These are phyloP conservation scores for Synanthedon formicaeformis DNA, from an alignment of 2,888 invertebrate genomes.

Conservation along the genomic window DNA sequence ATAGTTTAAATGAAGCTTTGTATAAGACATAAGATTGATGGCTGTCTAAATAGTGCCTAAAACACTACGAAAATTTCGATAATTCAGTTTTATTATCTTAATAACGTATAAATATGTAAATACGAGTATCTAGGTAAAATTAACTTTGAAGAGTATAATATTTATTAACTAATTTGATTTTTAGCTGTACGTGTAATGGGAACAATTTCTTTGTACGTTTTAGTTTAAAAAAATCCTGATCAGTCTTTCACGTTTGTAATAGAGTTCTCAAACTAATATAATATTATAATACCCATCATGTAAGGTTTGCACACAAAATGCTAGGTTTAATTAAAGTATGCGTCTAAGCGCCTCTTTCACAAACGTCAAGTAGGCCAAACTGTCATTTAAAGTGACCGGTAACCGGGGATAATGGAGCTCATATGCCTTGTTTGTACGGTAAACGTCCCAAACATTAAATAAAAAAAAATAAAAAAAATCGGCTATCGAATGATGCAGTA, in stretches of 20 bases:
- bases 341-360: too few relatives aligned
- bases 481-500: too few relatives aligned
- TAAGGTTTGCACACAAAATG: not conserved
- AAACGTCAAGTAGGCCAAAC: too few relatives aligned
- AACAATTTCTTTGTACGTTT: slow-evolving; percentile 54
- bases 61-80: slow-evolving; percentile 69
- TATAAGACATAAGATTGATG: slow-evolving; percentile 69
- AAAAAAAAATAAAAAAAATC: too few relatives aligned
- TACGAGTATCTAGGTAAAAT: slow-evolving; percentile 38
- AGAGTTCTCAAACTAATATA: not conserved
- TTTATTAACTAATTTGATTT: slow-evolving; percentile 38
- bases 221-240: slow-evolving; percentile 10
- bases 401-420: too few relatives aligned
- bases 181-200: slow-evolving; percentile 53
- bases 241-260: not conserved
- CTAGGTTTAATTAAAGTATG: too few relatives aligned
- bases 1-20: slow-evolving; percentile 58
- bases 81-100: slow-evolving; percentile 63
- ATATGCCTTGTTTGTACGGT: too few relatives aligned
- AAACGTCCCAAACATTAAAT: too few relatives aligned
- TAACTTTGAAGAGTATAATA: slow-evolving; percentile 44
- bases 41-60: slow-evolving; percentile 72
- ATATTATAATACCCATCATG: not conserved
- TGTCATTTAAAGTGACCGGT: too few relatives aligned
- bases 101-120: slow-evolving; percentile 54